Evolutionary conservation across 1,140 invertebrate species (phyloP), one percentile per base, ranked within the genome.

Genomic region (Trigoniulus corallinus): DNA sequence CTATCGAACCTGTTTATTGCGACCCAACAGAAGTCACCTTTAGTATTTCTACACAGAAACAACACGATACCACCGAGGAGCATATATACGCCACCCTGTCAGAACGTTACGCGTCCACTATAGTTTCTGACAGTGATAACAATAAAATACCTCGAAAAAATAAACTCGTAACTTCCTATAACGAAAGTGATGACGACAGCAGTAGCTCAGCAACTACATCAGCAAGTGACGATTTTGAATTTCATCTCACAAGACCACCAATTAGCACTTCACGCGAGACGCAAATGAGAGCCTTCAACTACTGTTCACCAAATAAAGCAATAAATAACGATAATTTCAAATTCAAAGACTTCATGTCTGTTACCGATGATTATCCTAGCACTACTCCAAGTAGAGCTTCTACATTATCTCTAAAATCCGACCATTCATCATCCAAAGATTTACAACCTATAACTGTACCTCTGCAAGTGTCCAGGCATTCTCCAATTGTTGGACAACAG

Each of bases 201-300:
- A 50, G 52, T 3, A 56, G 62, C 50, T 78, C 76, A 4, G 76
- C 76, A 15, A 79, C 76, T 2, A 78, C 76, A 0, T 74, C 74
- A 27, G 76, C 75, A 12, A 79, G 78, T 55, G 74, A 77, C 54
- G 77, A 79, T 58, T 79, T 79, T 54, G 76, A 78, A 54, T 78
- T 75, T 59, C 77, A 72, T 54, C 56, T 60, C 37, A 58, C 57
- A 0, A 43, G 58, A 2, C 50, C 56, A 34, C 29, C 29, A 34
- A 7, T 7, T 34, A 34, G 7, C 7, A 34, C 29, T 7, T n/a
- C n/a, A n/a, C n/a, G n/a, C n/a, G n/a, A n/a, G n/a, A n/a, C n/a
- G n/a, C n/a, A n/a, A n/a, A n/a, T n/a, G n/a, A 15, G 7, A 15
- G 29, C 29, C 15, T 7, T 15, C 15, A 7, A 7, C 7, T 7